A percentile compares a stretch with the other conserved stretches of the same genome.
These are phyloP conservation scores for Phalacrocorax pelagicus DNA, from an alignment of 2,113 vertebrate species.

Conservation along the genomic window DNA sequence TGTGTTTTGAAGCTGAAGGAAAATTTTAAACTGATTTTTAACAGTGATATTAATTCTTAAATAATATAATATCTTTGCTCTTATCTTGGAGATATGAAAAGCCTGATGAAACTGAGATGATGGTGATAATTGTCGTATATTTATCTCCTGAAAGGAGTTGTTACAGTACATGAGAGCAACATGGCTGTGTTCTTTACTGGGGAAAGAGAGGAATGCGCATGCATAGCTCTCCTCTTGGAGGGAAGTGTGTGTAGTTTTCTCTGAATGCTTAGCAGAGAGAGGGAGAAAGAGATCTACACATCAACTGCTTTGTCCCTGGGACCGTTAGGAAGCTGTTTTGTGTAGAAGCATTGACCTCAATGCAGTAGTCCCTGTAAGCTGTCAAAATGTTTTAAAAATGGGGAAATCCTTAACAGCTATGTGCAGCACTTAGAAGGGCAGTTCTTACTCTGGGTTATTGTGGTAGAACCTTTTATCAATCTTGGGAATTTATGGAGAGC, in stretches of 20 bases:
- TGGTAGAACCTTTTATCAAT: background rate
- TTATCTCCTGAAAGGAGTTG: background rate
- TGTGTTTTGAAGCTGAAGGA: background rate
- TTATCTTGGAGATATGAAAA: background rate
- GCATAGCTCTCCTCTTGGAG: background rate
- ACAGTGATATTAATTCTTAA: background rate
- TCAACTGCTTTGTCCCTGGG: background rate
- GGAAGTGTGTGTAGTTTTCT: background rate
- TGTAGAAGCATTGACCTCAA: background rate
- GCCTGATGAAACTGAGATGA: background rate
- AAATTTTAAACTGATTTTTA: background rate
- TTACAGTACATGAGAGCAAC: background rate
- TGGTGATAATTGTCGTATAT: background rate
- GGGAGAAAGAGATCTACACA: background rate
- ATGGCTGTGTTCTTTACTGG: background rate
- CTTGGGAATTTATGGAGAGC: background rate
- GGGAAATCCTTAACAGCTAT: background rate
- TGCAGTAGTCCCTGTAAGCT: background rate
- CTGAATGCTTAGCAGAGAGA: background rate
- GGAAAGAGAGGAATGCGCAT: background rate
- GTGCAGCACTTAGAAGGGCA: background rate
- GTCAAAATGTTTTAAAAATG: background rate
- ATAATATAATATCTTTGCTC: background rate
- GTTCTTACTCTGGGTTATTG: background rate
- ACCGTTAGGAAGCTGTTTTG: background rate